Conservation (phyloP, 2,113 vertebrate genomes). For the Podarcis muralis region DNA sequence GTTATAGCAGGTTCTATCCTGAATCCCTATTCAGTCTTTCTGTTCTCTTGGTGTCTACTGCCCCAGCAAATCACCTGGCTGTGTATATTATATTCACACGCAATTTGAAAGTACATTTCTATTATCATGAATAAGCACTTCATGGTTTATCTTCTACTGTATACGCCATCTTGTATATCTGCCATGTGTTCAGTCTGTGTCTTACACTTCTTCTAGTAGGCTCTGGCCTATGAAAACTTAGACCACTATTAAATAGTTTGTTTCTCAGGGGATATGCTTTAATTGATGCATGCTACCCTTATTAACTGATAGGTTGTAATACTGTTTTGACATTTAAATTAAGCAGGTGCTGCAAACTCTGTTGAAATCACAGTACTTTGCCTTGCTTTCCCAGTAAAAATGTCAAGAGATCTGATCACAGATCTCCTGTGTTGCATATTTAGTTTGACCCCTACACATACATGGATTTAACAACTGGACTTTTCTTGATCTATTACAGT, state of each 20-base stretch:
- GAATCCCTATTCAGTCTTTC: background rate
- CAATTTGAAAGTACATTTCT: background rate
- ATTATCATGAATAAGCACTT: background rate
- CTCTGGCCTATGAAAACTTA: background rate
- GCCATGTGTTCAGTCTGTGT: background rate
- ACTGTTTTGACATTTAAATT: background rate
- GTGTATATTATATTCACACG: background rate
- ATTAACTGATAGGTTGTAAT: background rate
- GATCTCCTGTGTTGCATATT: background rate
- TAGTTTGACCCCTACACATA: background rate
- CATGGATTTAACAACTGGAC: background rate
- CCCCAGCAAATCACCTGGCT: background rate
- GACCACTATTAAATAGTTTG: background rate
- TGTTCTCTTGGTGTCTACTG: background rate
- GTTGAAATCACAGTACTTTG: background rate
- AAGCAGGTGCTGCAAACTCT: background rate
- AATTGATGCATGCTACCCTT: background rate
- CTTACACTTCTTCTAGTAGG: background rate
- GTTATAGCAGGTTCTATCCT: background rate
- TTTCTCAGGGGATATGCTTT: background rate
- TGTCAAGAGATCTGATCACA: background rate
- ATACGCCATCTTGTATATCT: background rate
- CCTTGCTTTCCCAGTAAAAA: background rate
- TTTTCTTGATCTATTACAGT: background rate
- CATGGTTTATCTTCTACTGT: background rate